Percentiles rank a stretch among this genome's conserved stretches.
phyloP scores from a whole-genome alignment of 1,140 invertebrate species.

The Drosophila lacertosa region DNA sequence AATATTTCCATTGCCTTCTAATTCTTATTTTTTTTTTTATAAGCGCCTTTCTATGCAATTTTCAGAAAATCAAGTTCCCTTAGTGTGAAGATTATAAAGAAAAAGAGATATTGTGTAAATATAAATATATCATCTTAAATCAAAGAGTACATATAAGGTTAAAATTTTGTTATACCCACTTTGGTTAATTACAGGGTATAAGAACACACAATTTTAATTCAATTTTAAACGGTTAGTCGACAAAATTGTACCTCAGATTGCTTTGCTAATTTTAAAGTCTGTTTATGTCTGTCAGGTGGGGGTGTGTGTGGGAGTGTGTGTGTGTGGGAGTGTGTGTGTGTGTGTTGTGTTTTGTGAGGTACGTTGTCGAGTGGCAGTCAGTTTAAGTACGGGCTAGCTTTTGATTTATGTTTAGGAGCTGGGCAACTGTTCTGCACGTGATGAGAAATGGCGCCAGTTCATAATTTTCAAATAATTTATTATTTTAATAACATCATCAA shows the following conservation, averaged over 20 bases:
- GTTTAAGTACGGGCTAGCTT: conserved; percentile 35
- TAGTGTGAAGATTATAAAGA: too few species aligned
- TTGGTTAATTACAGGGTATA: not conserved
- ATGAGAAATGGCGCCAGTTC: conserved; percentile 80
- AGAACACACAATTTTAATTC: conserved; percentile 11
- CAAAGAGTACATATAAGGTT: not conserved
- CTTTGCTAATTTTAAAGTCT: conserved; percentile 51
- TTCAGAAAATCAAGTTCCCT: too few species aligned
- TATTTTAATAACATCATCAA: conserved; percentile 83
- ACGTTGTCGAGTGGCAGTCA: conserved; percentile 18
- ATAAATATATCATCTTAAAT: too few species aligned
- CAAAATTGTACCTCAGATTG: conserved; percentile 1
- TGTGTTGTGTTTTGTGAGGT: conserved; percentile 5
- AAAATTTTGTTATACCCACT: not conserved
- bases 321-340: conserved; percentile 8
- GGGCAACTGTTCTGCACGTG: conserved; percentile 48
- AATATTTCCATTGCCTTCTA: too few species aligned
- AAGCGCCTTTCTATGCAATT: too few species aligned
- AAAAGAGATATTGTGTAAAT: too few species aligned
- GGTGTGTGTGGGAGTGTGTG: not conserved
- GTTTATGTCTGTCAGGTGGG: conserved; percentile 36
- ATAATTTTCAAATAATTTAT: conserved; percentile 83
- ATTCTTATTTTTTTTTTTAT: too few species aligned
- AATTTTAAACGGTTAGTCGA: conserved; percentile 11
- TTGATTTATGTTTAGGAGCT: conserved; percentile 62